Evolutionary conservation across 64 coral and sea anemone species (phyloP).

Genomic region (Dendronephthya gigantea): DNA sequence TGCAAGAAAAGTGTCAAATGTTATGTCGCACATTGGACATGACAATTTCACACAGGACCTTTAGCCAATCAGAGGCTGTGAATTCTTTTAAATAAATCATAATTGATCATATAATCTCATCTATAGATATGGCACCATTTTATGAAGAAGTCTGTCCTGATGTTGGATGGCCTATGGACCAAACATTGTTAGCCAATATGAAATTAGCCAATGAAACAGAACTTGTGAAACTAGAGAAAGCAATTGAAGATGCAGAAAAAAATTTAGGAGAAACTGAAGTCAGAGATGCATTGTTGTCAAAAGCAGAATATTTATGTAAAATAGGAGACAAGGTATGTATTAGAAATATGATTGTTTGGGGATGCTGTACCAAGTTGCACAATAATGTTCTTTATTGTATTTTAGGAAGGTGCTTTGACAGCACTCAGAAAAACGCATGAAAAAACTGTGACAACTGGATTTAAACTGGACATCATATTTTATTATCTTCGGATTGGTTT

Average conservation of each 20-base stretch:
- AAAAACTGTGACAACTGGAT: slow-evolving; percentile 83
- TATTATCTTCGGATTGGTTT: slow-evolving; percentile 86
- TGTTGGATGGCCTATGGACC: slow-evolving; percentile 71
- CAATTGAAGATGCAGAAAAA: slow-evolving; percentile 72
- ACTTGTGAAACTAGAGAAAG: slow-evolving; percentile 67
- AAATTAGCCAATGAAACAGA: slow-evolving; percentile 69
- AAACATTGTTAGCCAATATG: slow-evolving; percentile 78
- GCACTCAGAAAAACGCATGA: slow-evolving; percentile 75
- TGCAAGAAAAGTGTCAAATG: too few species aligned
- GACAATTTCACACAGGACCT: too few species aligned
- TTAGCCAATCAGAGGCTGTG: too few species aligned
- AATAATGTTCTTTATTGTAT: background rate
- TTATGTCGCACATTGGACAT: too few species aligned
- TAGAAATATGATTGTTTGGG: background rate
- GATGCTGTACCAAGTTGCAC: background rate
- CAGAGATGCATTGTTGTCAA: slow-evolving; percentile 72
- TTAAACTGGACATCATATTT: slow-evolving; percentile 90
- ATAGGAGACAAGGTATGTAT: slow-evolving; percentile 80
- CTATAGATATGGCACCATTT: slow-evolving; percentile 77
- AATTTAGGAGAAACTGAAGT: slow-evolving; percentile 94
- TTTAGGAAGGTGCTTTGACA: slow-evolving; percentile 72
- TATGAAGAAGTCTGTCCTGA: slow-evolving; percentile 89
- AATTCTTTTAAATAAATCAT: too few species aligned
- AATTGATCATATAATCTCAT: background rate
- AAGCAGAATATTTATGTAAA: slow-evolving; percentile 74